Evolutionary conservation across 2,888 invertebrate genomes (phyloP).

Genomic region (Steromphala cineraria): DNA sequence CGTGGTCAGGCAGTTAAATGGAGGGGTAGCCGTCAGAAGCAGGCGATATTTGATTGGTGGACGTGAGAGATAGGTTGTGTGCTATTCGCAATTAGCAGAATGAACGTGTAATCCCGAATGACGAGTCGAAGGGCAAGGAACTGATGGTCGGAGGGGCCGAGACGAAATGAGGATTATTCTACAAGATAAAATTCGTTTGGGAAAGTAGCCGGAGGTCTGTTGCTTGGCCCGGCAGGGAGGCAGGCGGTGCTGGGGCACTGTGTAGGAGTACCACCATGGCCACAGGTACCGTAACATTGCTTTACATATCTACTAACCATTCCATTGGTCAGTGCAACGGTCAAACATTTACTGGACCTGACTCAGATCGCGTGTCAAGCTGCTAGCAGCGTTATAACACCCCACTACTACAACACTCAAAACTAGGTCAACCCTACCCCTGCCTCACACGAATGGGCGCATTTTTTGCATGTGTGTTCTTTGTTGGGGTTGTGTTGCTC

Average conservation of each 20-base stretch:
- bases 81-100: slow-evolving; percentile 12
- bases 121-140: background rate
- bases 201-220: background rate
- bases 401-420: background rate
- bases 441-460: slow-evolving; percentile 6
- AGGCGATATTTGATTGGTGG: slow-evolving; percentile 9
- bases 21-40: background rate
- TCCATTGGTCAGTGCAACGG: background rate
- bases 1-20: background rate
- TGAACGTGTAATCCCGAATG: background rate
- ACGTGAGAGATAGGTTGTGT: background rate
- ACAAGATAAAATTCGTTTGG: background rate
- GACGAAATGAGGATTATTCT: slow-evolving; percentile 10
- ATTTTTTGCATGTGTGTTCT: background rate
- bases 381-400: background rate
- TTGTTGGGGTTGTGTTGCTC: background rate
- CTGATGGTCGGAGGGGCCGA: background rate
- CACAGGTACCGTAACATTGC: slow-evolving; percentile 1
- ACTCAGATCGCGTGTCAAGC: background rate
- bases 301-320: background rate
- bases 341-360: background rate
- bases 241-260: background rate
- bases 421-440: slow-evolving; percentile 10
- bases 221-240: background rate
- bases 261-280: background rate